These are phyloP conservation scores for Hippocampus barbouri DNA, from an alignment of 2,113 vertebrate genomes.

Conservation along the genomic window DNA sequence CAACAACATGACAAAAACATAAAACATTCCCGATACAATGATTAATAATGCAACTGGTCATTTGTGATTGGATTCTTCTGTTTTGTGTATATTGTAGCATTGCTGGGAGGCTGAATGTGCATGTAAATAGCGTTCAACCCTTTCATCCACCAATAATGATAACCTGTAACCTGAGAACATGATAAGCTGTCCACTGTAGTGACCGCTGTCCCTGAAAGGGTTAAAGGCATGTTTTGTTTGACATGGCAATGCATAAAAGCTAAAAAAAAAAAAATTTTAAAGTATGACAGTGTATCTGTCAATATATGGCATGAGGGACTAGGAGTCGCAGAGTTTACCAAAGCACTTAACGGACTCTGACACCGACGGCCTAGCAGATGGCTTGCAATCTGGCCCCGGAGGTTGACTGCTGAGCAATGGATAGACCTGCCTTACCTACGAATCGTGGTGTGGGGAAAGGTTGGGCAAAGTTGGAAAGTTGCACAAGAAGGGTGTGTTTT, in stretches of 20 bases:
- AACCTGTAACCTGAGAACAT: too few species aligned
- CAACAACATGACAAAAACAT: neutral
- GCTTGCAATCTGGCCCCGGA: conserved; percentile 38
- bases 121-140: too few species aligned
- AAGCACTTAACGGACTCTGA: conserved; percentile 26
- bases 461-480: conserved; percentile 1
- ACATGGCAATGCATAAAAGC: neutral
- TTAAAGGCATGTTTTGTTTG: neutral
- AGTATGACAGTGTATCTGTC: conserved; percentile 42
- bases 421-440: conserved; percentile 31
- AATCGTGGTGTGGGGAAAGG: conserved; percentile 34
- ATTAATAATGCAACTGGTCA: too few species aligned
- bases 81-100: too few species aligned
- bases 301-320: conserved; percentile 38
- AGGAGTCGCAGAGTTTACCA: conserved; percentile 43
- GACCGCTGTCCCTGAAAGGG: too few species aligned
- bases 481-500: neutral
- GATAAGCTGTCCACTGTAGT: too few species aligned
- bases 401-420: conserved; percentile 44
- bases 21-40: neutral
- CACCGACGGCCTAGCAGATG: conserved; percentile 49
- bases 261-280: conserved; percentile 10
- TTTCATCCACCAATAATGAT: too few species aligned
- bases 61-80: too few species aligned
- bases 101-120: too few species aligned